Evolutionary conservation across 2,113 vertebrate species (phyloP).

Genomic region (Pteronura brasiliensis): DNA sequence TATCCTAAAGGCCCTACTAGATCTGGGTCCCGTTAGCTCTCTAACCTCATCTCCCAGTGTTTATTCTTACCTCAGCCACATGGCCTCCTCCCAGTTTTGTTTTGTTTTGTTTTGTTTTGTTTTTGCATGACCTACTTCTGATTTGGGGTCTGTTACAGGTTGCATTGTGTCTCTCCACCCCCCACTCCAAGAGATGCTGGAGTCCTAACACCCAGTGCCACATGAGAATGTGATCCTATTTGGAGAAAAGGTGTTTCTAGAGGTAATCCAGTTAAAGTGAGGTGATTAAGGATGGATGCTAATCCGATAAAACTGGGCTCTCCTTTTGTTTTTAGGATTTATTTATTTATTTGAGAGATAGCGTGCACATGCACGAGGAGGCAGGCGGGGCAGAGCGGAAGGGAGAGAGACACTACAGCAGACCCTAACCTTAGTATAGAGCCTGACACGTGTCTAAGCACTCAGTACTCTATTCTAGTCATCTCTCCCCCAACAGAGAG

Average conservation of each 20-base stretch:
- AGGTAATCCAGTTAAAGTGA: background rate
- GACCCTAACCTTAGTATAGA: background rate
- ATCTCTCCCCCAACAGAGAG: background rate
- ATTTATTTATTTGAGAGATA: background rate
- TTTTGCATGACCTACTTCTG: background rate
- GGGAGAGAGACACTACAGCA: background rate
- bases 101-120: too few relatives aligned
- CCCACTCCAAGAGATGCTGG: background rate
- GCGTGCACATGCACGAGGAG: rapidly evolving
- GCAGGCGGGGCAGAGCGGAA: background rate
- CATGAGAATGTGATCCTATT: background rate
- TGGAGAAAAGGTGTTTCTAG: background rate
- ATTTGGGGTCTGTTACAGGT: background rate
- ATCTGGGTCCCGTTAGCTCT: background rate
- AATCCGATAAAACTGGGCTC: background rate
- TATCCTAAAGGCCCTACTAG: background rate
- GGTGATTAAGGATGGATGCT: background rate
- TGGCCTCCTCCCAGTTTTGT: background rate
- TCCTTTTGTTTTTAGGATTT: background rate
- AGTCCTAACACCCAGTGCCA: background rate
- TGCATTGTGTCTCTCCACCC: background rate
- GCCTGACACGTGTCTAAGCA: background rate
- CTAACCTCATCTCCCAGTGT: background rate
- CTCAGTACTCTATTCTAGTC: background rate
- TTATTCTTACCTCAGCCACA: background rate